Percentiles rank a stretch among this genome's conserved stretches.
Conservation (phyloP, 1,140 invertebrate species). For the Reticulitermes speratus region DNA sequence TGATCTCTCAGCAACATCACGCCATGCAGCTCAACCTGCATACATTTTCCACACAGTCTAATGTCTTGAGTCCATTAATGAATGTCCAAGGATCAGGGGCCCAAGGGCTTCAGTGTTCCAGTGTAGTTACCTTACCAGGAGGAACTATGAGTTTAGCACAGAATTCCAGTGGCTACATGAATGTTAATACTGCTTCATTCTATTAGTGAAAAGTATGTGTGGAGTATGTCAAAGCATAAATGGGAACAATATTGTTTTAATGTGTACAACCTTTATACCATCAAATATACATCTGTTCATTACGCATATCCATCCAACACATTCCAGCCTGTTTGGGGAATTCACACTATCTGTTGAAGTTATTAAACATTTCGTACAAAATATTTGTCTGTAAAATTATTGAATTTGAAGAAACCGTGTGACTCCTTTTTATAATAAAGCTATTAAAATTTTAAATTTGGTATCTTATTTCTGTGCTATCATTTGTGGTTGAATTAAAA, state of each 20-base stretch:
- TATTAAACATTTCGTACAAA: too few species aligned
- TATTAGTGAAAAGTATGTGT: not conserved
- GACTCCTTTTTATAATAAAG: too few species aligned
- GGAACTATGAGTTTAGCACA: constrained; percentile 29
- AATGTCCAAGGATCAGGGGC: constrained; percentile 19
- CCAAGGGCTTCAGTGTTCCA: constrained; percentile 11
- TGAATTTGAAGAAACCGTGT: too few species aligned
- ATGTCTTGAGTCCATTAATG: constrained; percentile 25
- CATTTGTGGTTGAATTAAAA: too few species aligned
- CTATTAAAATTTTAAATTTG: too few species aligned
- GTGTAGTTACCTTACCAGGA: constrained; percentile 29
- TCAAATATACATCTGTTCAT: too few species aligned
- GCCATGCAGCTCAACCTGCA: constrained; percentile 31
- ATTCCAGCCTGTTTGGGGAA: too few species aligned
- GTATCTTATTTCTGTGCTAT: too few species aligned
- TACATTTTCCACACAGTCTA: constrained; percentile 25
- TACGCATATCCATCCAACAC: too few species aligned
- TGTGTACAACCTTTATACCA: too few species aligned
- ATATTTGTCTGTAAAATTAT: too few species aligned
- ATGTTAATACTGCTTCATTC: constrained; percentile 29
- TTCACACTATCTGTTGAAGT: too few species aligned
- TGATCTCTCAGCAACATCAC: constrained; percentile 18
- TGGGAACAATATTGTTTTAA: not conserved
- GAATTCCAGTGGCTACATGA: constrained; percentile 32
- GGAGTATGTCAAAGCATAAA: not conserved